Conservation (phyloP, 2,797 vertebrate genomes). For the Tauraco hartlaubi region DNA sequence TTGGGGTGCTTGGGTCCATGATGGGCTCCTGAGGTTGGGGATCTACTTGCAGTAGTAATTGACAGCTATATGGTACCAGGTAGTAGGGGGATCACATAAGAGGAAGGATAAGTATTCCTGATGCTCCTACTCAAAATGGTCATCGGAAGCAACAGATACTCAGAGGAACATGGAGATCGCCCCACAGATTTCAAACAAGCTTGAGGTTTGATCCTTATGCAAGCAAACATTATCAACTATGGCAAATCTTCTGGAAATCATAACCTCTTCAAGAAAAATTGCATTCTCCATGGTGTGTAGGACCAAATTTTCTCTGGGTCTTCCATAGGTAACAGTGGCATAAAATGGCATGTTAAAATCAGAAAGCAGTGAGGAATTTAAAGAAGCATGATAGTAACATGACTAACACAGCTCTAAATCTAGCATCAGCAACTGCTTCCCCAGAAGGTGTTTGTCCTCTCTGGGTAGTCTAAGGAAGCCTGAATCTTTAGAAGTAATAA, state of each 20-base stretch:
- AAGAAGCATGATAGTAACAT: not conserved
- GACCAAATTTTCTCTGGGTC: not conserved
- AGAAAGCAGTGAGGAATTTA: not conserved
- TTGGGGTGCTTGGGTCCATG: accelerated
- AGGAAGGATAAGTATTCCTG: not conserved
- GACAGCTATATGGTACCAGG: not conserved
- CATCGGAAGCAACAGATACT: not conserved
- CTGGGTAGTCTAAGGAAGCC: not conserved
- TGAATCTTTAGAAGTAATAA: not conserved
- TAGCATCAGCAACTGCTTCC: not conserved
- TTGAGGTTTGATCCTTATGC: not conserved
- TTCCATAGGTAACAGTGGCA: not conserved
- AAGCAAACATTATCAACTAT: not conserved
- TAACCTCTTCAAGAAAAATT: not conserved
- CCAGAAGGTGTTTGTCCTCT: not conserved
- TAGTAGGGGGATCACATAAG: not conserved
- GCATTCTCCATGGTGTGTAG: not conserved
- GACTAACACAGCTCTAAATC: not conserved
- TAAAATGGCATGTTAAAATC: not conserved
- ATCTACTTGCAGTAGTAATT: not conserved
- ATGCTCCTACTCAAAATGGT: not conserved
- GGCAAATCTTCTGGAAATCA: not conserved
- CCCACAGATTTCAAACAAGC: not conserved
- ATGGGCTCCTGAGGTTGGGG: not conserved
- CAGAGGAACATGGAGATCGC: not conserved